These are phyloP conservation scores for Lytechinus pictus DNA, from an alignment of 35 echinoderm and acorn worm species.

Conservation along the genomic window DNA sequence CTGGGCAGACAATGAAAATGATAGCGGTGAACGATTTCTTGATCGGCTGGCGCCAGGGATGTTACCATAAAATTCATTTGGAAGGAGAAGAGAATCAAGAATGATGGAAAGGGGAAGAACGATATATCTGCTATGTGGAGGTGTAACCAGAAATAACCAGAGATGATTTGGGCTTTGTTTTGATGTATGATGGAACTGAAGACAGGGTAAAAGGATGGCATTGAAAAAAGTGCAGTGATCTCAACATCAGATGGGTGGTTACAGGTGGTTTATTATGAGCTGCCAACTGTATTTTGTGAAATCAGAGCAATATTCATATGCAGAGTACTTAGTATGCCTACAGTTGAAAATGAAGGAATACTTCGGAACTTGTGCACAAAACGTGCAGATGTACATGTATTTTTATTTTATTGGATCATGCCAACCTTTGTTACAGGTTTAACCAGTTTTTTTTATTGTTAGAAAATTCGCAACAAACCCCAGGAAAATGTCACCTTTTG, in stretches of 20 bases:
- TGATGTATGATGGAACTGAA: neutral
- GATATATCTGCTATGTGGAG: neutral
- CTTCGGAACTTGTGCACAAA: no score
- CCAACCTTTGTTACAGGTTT: no score
- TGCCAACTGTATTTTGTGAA: neutral
- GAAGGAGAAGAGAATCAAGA: neutral
- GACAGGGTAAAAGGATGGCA: neutral
- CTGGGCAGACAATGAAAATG: neutral
- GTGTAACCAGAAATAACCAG: neutral
- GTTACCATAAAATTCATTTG: neutral
- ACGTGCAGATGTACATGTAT: no score
- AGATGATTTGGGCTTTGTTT: conserved; percentile 4
- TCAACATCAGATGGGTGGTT: neutral
- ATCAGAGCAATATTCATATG: neutral
- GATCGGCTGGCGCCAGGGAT: neutral
- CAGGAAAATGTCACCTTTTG: no score
- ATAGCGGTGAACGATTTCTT: neutral
- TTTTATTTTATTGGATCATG: no score
- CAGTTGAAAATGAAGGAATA: no score
- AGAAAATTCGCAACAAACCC: no score
- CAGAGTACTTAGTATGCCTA: no score
- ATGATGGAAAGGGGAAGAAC: neutral
- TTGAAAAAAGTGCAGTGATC: neutral
- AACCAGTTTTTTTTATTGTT: no score
- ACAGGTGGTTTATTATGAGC: neutral